phyloP scores from a whole-genome alignment of 2,797 vertebrate genomes.

The Scleropages formosus region DNA sequence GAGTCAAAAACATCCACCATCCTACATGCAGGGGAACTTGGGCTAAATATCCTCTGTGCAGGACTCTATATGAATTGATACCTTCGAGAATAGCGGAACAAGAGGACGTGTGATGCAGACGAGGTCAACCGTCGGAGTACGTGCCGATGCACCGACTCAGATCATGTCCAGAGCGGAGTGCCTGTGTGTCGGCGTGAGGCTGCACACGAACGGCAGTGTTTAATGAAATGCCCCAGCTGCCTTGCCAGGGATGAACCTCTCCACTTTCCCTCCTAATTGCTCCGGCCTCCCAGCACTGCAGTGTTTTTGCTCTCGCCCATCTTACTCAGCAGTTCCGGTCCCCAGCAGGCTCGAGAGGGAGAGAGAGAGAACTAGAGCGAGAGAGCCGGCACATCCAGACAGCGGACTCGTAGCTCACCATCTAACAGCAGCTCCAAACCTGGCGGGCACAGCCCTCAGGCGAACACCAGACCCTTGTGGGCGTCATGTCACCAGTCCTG shows the following conservation, averaged over 20 bases:
- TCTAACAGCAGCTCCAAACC: not conserved
- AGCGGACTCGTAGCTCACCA: not conserved
- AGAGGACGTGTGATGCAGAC: too few relatives aligned
- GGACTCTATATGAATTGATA: too few relatives aligned
- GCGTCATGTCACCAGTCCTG: not conserved
- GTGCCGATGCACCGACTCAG: too few relatives aligned
- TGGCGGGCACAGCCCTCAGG: not conserved
- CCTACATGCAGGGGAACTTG: too few relatives aligned
- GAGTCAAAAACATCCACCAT: too few relatives aligned
- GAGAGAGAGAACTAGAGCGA: not conserved
- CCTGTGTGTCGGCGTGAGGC: not conserved
- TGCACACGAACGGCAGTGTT: not conserved
- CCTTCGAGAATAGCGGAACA: too few relatives aligned
- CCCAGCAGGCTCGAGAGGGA: slow-evolving; percentile 36
- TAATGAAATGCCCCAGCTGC: slow-evolving; percentile 21
- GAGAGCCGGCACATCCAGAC: slow-evolving; percentile 6
- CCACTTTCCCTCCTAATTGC: slow-evolving; percentile 35
- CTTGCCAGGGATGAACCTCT: slow-evolving; percentile 32
- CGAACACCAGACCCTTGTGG: not conserved
- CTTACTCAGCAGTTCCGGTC: slow-evolving; percentile 45
- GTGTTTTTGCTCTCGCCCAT: slow-evolving; percentile 50
- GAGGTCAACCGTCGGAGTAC: too few relatives aligned
- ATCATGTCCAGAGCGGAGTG: not conserved
- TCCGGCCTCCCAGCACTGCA: slow-evolving; percentile 63
- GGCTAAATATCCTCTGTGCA: too few relatives aligned